Percentiles rank a stretch among this genome's conserved stretches.
Conservation (phyloP, 35 echinoderm and acorn worm species). For the Holothuria glaberrima region DNA sequence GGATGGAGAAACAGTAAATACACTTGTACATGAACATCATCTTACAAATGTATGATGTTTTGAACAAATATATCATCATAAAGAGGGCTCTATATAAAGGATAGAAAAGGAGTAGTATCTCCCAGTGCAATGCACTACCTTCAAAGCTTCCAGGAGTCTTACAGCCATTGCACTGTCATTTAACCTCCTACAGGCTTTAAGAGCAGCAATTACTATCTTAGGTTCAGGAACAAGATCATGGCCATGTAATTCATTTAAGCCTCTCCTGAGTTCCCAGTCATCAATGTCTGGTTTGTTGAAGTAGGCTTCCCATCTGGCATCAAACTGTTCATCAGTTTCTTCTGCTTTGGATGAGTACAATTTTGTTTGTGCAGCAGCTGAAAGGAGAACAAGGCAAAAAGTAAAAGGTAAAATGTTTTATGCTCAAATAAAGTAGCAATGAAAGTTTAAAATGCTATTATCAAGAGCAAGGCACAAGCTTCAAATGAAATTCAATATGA, state of each 20-base stretch:
- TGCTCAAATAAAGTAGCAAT: not conserved
- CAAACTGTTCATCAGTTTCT: conserved; percentile 98
- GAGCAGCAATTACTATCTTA: conserved; percentile 83
- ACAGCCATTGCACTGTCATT: conserved; percentile 95
- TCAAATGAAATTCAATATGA: no score
- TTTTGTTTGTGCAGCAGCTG: conserved; percentile 75
- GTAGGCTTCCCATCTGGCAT: conserved; percentile 95
- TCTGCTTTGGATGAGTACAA: conserved; percentile 77
- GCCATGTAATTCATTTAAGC: conserved; percentile 93
- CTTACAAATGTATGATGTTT: no score
- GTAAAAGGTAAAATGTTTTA: not conserved
- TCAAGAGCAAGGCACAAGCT: no score
- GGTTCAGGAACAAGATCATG: conserved; percentile 98
- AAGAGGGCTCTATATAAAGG: no score
- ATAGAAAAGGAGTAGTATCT: no score
- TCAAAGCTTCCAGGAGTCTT: conserved; percentile 86
- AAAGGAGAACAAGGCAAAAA: not conserved
- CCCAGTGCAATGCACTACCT: conserved; percentile 45
- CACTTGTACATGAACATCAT: no score
- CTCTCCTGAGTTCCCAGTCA: conserved; percentile 92
- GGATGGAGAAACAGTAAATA: no score
- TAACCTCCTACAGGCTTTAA: conserved; percentile 88
- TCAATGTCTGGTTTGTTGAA: conserved; percentile 98
- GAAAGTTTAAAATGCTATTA: not conserved
- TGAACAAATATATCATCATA: no score